phyloP scores from a whole-genome alignment of 2,888 invertebrate species.

The Cryptophagus acutangulus region DNA sequence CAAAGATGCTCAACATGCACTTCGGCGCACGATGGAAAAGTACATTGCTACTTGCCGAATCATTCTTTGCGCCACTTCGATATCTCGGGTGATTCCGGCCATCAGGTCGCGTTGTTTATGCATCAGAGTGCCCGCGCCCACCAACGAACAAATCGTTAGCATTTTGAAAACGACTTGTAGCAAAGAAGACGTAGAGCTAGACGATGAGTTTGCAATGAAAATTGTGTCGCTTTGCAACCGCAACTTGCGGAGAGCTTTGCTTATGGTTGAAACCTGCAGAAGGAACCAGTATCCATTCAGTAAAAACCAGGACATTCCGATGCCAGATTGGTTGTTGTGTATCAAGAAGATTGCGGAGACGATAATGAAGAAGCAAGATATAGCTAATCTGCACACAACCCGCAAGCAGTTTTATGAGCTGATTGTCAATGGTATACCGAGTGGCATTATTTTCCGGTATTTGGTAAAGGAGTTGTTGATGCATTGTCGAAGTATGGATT shows the following conservation, averaged over 20 bases:
- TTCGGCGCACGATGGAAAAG: constrained; percentile 99
- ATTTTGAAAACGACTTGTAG: constrained; percentile 61
- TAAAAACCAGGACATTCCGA: constrained; percentile 72
- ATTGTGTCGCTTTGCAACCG: constrained; percentile 77
- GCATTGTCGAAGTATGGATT: constrained; percentile 72
- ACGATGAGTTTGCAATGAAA: constrained; percentile 67
- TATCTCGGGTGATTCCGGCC: constrained; percentile 94
- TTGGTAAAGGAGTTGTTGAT: constrained; percentile 77
- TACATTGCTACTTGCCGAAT: constrained; percentile 92
- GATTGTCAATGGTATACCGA: constrained; percentile 88
- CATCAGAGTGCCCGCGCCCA: constrained; percentile 87
- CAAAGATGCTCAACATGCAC: constrained; percentile 96
- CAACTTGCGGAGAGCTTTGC: constrained; percentile 85
- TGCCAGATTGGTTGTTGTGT: constrained; percentile 91
- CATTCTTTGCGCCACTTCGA: constrained; percentile 90
- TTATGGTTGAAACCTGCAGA: constrained; percentile 91
- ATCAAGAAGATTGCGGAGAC: constrained; percentile 76
- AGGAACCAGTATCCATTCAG: constrained; percentile 84
- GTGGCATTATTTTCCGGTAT: constrained; percentile 85
- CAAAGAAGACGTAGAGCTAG: constrained; percentile 76
- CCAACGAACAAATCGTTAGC: constrained; percentile 65
- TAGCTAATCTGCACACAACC: constrained; percentile 77
- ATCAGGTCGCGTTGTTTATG: constrained; percentile 89
- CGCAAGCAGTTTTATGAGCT: constrained; percentile 89
- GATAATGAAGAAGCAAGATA: constrained; percentile 65